Evolutionary conservation across 2,797 vertebrate genomes (phyloP).

Genomic region (Smutsia temminckii): DNA sequence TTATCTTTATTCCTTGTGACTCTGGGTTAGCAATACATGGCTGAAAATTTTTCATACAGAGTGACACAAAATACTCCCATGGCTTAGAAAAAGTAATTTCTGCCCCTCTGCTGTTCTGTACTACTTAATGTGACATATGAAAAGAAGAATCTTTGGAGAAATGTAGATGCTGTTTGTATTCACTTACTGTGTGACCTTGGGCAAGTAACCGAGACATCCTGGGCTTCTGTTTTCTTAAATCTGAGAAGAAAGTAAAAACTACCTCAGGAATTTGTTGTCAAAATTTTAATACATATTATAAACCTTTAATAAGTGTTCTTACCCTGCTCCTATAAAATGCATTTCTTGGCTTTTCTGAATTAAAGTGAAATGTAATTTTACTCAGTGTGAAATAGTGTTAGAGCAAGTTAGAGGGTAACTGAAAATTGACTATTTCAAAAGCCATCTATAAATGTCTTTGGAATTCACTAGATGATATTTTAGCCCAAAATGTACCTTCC

Average conservation of each 20-base stretch:
- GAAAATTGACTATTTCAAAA: not conserved
- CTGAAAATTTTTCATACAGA: slow-evolving; percentile 68
- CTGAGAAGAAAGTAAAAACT: not conserved
- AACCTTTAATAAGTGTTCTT: slow-evolving; percentile 22
- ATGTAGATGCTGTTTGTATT: slow-evolving; percentile 48
- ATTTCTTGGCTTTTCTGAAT: slow-evolving; percentile 15
- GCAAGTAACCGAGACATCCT: not conserved
- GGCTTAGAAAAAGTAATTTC: slow-evolving; percentile 60
- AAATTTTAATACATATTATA: slow-evolving; percentile 29
- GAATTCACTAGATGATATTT: not conserved
- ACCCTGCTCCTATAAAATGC: not conserved
- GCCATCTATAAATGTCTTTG: not conserved
- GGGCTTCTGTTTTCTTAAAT: slow-evolving; percentile 37
- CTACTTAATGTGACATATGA: slow-evolving; percentile 65
- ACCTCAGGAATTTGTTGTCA: not conserved
- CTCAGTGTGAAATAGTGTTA: not conserved
- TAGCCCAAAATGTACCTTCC: not conserved
- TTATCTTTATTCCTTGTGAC: slow-evolving; percentile 72
- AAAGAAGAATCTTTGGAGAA: slow-evolving; percentile 50
- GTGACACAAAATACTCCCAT: slow-evolving; percentile 71
- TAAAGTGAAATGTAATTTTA: slow-evolving; percentile 23
- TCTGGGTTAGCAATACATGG: slow-evolving; percentile 51
- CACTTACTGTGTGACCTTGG: slow-evolving; percentile 66
- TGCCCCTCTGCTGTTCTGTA: slow-evolving; percentile 28
- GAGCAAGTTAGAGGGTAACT: not conserved